phyloP scores from a whole-genome alignment of 30 jellyfish, hydroid and myxozoan genomes.

The Hydractinia symbiolongicarpus region DNA sequence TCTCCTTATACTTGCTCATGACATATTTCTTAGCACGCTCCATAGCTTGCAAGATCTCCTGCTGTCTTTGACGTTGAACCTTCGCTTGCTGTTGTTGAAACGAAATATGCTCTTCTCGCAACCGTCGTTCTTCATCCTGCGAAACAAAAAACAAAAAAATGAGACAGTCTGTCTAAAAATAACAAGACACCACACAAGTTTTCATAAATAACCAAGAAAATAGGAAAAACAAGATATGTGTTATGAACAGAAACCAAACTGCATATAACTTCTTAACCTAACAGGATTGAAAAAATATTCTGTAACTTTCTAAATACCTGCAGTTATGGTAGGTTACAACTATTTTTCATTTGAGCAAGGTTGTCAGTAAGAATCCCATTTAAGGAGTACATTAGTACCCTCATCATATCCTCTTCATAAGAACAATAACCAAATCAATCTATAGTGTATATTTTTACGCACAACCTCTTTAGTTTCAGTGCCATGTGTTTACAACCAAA shows the following conservation, averaged over 20 bases:
- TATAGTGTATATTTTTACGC: no score
- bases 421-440: no score
- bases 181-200: not conserved
- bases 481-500: no score
- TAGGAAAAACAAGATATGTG: not conserved
- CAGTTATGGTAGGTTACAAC: no score
- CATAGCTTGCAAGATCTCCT: slow-evolving; percentile 82
- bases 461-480: no score
- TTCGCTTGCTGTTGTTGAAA: slow-evolving; percentile 77
- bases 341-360: no score
- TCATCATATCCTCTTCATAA: no score
- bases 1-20: slow-evolving; percentile 61
- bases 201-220: not conserved
- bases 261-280: no score
- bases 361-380: no score
- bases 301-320: no score
- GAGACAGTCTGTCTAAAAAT: not conserved
- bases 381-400: no score
- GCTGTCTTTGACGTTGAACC: slow-evolving; percentile 67
- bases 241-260: not conserved
- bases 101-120: slow-evolving; percentile 87
- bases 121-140: slow-evolving; percentile 85
- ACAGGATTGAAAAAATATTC: no score
- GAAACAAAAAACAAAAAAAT: not conserved
- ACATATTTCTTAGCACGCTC: slow-evolving; percentile 89